phyloP scores from a whole-genome alignment of 2,113 vertebrate genomes.

The Sinocyclocheilus rhinocerous region DNA sequence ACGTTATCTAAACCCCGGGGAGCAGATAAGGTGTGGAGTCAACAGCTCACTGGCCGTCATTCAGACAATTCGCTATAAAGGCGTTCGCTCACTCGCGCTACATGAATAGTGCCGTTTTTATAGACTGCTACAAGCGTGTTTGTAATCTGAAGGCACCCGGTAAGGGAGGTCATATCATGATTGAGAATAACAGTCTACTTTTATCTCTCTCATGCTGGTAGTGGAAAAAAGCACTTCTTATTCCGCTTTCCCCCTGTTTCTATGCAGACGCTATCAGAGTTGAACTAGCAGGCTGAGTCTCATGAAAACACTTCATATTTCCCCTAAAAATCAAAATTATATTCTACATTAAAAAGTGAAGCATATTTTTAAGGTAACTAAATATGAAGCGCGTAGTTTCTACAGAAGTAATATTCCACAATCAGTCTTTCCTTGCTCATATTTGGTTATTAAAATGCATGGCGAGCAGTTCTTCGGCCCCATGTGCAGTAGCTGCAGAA shows the following conservation, averaged over 20 bases:
- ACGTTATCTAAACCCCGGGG: constrained; percentile 17
- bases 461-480: not conserved
- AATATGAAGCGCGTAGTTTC: not conserved
- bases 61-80: constrained; percentile 11
- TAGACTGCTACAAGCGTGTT: constrained; percentile 5
- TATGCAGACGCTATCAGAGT: not conserved
- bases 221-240: not conserved
- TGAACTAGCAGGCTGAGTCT: not conserved
- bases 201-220: constrained; percentile 14
- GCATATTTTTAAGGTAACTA: not conserved
- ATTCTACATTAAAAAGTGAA: not conserved
- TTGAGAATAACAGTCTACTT: constrained; percentile 21
- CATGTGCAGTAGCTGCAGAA: not conserved
- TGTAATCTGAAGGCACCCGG: constrained; percentile 9
- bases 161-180: constrained; percentile 13
- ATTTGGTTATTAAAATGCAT: not conserved
- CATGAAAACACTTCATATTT: not conserved
- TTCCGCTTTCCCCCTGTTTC: not conserved
- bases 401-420: not conserved
- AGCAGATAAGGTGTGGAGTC: constrained; percentile 4
- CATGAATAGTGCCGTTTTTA: constrained; percentile 5
- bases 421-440: not conserved
- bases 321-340: not conserved
- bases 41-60: constrained; percentile 23
- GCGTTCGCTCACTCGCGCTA: not conserved